Percentiles rank a stretch among this genome's conserved stretches.
These are phyloP conservation scores for Pipa parva DNA, from an alignment of 2,113 vertebrate genomes.

Conservation along the genomic window DNA sequence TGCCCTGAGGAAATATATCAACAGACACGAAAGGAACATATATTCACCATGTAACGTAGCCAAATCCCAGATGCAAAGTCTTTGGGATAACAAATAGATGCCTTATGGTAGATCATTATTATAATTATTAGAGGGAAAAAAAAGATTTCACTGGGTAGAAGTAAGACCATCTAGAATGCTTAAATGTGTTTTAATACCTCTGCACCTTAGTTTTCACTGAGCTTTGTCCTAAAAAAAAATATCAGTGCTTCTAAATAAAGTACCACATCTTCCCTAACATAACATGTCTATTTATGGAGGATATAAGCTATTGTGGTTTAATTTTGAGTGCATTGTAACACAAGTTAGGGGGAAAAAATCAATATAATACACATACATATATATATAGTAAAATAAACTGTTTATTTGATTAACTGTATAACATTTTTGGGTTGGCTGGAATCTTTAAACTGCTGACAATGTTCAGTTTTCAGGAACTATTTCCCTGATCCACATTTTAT, in stretches of 20 bases:
- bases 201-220: constrained; percentile 53
- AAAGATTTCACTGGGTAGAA: constrained; percentile 74
- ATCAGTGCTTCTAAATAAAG: constrained; percentile 41
- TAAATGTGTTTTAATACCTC: constrained; percentile 79
- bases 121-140: constrained; percentile 70
- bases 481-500: too few relatives aligned
- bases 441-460: too few relatives aligned
- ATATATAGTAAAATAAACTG: too few relatives aligned
- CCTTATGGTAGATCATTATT: constrained; percentile 72
- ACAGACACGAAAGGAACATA: constrained; percentile 52
- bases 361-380: too few relatives aligned
- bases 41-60: constrained; percentile 52
- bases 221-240: constrained; percentile 46
- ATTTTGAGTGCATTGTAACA: too few relatives aligned
- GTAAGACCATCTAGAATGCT: constrained; percentile 61
- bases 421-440: too few relatives aligned
- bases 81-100: constrained; percentile 65
- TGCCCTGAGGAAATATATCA: constrained; percentile 61
- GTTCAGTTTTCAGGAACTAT: too few relatives aligned
- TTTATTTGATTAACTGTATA: too few relatives aligned
- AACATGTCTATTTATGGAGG: too few relatives aligned
- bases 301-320: too few relatives aligned
- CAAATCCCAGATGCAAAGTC: constrained; percentile 63
- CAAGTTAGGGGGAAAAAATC: too few relatives aligned
- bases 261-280: too few relatives aligned